Conservation (phyloP, 2,888 invertebrate genomes). For the Leucophenga maculata region DNA sequence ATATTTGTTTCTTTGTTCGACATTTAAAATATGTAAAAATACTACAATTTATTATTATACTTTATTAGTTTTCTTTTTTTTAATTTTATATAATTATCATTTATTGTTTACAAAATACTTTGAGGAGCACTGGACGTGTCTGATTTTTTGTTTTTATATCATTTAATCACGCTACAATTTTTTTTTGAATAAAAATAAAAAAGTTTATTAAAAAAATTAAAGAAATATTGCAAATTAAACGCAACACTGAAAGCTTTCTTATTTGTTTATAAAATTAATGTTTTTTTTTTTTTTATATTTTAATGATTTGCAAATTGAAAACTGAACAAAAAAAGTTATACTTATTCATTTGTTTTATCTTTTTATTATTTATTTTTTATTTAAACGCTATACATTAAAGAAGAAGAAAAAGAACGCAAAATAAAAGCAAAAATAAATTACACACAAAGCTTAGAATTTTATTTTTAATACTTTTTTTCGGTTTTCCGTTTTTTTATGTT, state of each 20-base stretch:
- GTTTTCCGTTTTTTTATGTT: slow-evolving; percentile 26
- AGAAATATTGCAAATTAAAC: slow-evolving; percentile 45
- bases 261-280: slow-evolving; percentile 28
- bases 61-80: slow-evolving; percentile 31
- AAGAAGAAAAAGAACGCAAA: slow-evolving; percentile 1
- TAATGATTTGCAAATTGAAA: slow-evolving; percentile 29
- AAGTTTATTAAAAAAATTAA: not conserved
- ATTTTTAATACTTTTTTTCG: slow-evolving; percentile 36
- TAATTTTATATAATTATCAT: slow-evolving; percentile 50
- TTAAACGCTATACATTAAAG: too few relatives aligned
- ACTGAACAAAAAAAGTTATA: slow-evolving; percentile 28
- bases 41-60: slow-evolving; percentile 44
- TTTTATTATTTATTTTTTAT: slow-evolving; percentile 33
- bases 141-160: slow-evolving; percentile 54
- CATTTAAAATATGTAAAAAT: slow-evolving; percentile 52
- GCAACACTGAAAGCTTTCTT: slow-evolving; percentile 43
- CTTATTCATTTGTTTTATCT: not conserved
- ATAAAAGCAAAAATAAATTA: not conserved
- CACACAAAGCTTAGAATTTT: slow-evolving; percentile 23
- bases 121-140: slow-evolving; percentile 71
- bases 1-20: slow-evolving; percentile 35
- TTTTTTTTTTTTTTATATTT: slow-evolving; percentile 28
- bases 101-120: slow-evolving; percentile 68
- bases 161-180: slow-evolving; percentile 15
- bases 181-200: slow-evolving; percentile 1